phyloP scores from a whole-genome alignment of 64 coral and sea anemone species.

The Acropora tenuis region DNA sequence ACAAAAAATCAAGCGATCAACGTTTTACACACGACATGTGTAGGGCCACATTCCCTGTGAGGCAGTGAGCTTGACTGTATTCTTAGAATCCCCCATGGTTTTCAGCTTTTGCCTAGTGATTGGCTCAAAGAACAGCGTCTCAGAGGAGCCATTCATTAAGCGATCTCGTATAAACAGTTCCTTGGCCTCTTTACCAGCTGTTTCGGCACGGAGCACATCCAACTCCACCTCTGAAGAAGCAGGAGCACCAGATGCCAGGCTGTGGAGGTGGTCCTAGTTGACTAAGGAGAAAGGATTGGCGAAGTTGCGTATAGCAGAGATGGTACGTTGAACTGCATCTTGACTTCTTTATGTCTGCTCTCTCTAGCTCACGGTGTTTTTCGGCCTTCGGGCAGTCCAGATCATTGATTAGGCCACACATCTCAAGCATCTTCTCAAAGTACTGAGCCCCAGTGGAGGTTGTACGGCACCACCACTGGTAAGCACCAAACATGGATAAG shows the following conservation, averaged over 20 bases:
- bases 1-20: neutral
- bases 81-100: conserved; percentile 48
- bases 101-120: conserved; percentile 55
- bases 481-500: conserved; percentile 68
- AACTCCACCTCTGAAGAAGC: conserved; percentile 9
- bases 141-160: conserved; percentile 8
- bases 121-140: conserved; percentile 59
- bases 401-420: conserved; percentile 52
- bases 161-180: conserved; percentile 34
- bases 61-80: conserved; percentile 65
- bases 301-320: conserved; percentile 57
- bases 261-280: conserved; percentile 48
- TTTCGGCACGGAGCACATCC: conserved; percentile 50
- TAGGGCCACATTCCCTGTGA: conserved; percentile 32
- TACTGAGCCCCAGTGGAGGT: conserved; percentile 26
- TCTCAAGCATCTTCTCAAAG: conserved; percentile 74
- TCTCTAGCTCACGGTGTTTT: conserved; percentile 54
- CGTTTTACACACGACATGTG: neutral
- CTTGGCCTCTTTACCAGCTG: conserved; percentile 55
- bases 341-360: conserved; percentile 58
- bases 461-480: conserved; percentile 51
- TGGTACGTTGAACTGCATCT: conserved; percentile 42
- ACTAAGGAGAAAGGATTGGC: conserved; percentile 42
- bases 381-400: conserved; percentile 57
- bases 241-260: conserved; percentile 47